Conservation (phyloP, 2,888 invertebrate genomes). For the Muschampia plurimacula region DNA sequence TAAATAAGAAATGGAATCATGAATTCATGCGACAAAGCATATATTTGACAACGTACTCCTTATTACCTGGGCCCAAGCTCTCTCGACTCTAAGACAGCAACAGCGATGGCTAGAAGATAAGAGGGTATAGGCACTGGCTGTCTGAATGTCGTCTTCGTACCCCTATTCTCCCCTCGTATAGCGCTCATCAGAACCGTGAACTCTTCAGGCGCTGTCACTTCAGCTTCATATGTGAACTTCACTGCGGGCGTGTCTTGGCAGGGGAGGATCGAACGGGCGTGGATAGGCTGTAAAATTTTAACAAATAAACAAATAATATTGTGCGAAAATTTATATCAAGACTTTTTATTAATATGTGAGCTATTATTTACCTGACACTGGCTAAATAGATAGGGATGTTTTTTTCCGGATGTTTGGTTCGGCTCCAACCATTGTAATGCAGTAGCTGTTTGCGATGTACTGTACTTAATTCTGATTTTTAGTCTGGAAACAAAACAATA, state of each 20-base stretch:
- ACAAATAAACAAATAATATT: too few relatives aligned
- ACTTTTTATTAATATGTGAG: background rate
- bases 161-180: constrained; percentile 80
- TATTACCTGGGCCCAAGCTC: constrained; percentile 89
- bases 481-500: constrained; percentile 63
- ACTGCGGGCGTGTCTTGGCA: constrained; percentile 97
- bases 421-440: constrained; percentile 96
- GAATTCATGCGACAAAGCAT: too few relatives aligned
- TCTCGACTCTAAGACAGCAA: constrained; percentile 91
- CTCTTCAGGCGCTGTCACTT: constrained; percentile 89
- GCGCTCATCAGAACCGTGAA: constrained; percentile 97
- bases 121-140: constrained; percentile 95
- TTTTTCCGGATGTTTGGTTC: constrained; percentile 94
- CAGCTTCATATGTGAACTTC: constrained; percentile 93
- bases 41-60: background rate
- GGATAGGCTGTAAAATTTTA: constrained; percentile 88
- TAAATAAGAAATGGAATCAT: too few relatives aligned
- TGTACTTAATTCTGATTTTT: constrained; percentile 89
- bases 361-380: constrained; percentile 89
- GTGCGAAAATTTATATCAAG: too few relatives aligned
- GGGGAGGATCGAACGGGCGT: constrained; percentile 95
- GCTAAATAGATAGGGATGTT: constrained; percentile 94
- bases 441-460: constrained; percentile 91
- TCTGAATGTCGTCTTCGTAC: constrained; percentile 86
- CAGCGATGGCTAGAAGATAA: constrained; percentile 95